These are phyloP conservation scores for Eurystomus glaucurus DNA, from an alignment of 2,797 vertebrate species.

Conservation along the genomic window DNA sequence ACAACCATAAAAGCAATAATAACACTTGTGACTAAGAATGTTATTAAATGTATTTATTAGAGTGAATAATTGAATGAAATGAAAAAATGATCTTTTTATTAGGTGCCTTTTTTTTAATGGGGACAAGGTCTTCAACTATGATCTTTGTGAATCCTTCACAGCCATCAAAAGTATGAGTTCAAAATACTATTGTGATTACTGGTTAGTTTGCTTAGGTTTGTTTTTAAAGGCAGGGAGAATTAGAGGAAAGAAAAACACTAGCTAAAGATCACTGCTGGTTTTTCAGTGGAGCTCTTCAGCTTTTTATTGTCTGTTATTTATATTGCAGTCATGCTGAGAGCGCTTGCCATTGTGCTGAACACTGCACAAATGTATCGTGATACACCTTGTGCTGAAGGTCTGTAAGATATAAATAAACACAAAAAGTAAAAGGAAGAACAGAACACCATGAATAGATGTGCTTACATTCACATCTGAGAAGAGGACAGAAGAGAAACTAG, in stretches of 20 bases:
- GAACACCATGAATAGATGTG: neutral
- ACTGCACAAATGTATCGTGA: neutral
- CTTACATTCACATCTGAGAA: neutral
- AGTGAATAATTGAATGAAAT: neutral
- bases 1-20: slow-evolving; percentile 8
- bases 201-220: neutral
- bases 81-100: neutral
- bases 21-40: slow-evolving; percentile 27
- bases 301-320: slow-evolving; percentile 55
- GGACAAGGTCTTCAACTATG: neutral
- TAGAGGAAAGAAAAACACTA: neutral
- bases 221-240: slow-evolving; percentile 36
- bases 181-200: neutral
- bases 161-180: neutral
- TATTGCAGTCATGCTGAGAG: slow-evolving; percentile 33
- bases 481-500: neutral
- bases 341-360: slow-evolving; percentile 10
- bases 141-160: neutral
- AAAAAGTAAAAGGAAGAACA: neutral
- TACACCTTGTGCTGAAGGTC: neutral
- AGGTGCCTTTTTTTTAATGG: neutral
- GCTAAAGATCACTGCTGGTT: slow-evolving; percentile 34
- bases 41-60: slow-evolving; percentile 52
- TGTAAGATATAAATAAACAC: slow-evolving; percentile 40
- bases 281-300: slow-evolving; percentile 25